Conservation (phyloP, 2,888 invertebrate species). For the Hypsopygia costalis region DNA sequence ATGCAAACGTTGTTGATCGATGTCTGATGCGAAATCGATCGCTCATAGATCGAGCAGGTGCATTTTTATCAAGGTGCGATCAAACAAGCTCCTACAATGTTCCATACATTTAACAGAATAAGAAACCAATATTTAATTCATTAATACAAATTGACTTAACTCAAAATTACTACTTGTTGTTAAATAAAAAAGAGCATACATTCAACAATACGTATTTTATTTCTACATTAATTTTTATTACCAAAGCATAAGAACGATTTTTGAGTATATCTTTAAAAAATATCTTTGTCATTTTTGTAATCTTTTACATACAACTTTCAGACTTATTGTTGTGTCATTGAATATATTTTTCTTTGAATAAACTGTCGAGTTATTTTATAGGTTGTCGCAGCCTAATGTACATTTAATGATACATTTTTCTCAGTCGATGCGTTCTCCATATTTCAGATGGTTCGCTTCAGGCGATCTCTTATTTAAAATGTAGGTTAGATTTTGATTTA, state of each 20-base stretch:
- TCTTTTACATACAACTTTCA: not conserved
- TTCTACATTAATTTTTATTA: not conserved
- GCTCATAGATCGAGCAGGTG: too few relatives aligned
- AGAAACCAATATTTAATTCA: conserved; percentile 28
- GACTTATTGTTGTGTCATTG: not conserved
- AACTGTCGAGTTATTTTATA: not conserved
- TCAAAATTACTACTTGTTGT: conserved; percentile 29
- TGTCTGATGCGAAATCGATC: too few relatives aligned
- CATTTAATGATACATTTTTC: conserved; percentile 24
- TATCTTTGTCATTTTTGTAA: conserved; percentile 14
- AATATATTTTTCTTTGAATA: conserved; percentile 8
- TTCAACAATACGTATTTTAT: not conserved
- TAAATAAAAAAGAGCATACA: conserved; percentile 11
- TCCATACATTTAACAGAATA: not conserved
- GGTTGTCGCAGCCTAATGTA: conserved; percentile 20
- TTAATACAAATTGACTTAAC: conserved; percentile 29
- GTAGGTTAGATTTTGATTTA: conserved; percentile 12
- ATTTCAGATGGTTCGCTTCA: conserved; percentile 18
- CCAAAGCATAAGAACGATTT: not conserved
- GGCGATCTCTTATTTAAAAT: conserved; percentile 20
- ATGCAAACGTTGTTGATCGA: too few relatives aligned
- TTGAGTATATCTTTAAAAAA: not conserved
- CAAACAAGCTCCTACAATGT: not conserved
- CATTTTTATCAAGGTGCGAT: too few relatives aligned
- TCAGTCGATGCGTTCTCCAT: conserved; percentile 17